Base-by-base conservation (phyloP, 2,113 vertebrate genomes). In the Onychostoma macrolepis region DNA sequence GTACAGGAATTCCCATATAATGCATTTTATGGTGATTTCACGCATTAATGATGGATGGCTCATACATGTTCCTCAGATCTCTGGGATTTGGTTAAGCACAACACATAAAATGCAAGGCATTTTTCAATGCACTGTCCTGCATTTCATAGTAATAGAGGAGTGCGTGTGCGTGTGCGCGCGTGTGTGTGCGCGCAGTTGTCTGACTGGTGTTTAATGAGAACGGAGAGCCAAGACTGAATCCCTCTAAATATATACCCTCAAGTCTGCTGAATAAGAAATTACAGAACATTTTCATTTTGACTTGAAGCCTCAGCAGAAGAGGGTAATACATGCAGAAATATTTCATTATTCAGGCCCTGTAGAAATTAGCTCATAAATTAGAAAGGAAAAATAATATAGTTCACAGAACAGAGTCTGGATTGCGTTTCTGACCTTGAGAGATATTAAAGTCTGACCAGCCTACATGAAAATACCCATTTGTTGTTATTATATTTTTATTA, bases 311-410 rank as follows among this genome's bases (percentile, higher is more conserved):
- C 63, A 45, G 50, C 80, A 81, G 80, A 87, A 38, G n/a, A 24
- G 83, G 30, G n/a, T 75, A 88, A 84, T 90, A 88, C 87, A 88
- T 69, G 78, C 72, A 45, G 82, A 90, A 92, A 89, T 85, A 89
- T 93, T 91, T 90, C 83, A 91, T 93, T 92, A 93, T 91, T 77
- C 86, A 69, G 43, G 85, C 85, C 78, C 87, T 80, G 79, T 87
- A 87, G 83, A 91, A 90, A 91, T 91, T 48, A 86, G 56, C 79
- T 86, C 74, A 90, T 92, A 80, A 89, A 92, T 92, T 91, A 91
- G 91, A 91, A 89, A 89, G 30, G 36, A 45, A 85, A 56, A 75
- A 75, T 75, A 75, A 75, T 75, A 75, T 75, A 75, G 28, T 61
- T 38, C 53, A 80, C 53, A 61, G 72, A 45, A n/a, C 12, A 13